Evolutionary conservation across 2,113 vertebrate species (phyloP).

Genomic region (Anolis sagrei): DNA sequence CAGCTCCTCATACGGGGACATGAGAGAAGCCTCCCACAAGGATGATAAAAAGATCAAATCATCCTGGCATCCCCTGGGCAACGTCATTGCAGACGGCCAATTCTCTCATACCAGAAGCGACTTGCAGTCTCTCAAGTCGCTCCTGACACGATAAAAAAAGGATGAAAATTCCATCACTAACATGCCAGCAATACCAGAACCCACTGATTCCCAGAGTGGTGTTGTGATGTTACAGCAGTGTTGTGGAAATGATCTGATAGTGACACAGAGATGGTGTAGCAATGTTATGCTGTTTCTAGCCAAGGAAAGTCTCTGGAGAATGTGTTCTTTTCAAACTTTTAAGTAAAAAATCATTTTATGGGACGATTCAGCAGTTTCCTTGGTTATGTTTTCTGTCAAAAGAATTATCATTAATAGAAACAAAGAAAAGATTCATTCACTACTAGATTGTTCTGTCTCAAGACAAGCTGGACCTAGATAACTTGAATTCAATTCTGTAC

Average conservation of each 20-base stretch:
- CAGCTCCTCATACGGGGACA: too few relatives aligned
- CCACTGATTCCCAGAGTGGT: not conserved
- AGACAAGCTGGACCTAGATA: not conserved
- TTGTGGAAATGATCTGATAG: not conserved
- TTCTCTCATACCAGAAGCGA: too few relatives aligned
- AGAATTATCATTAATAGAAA: not conserved
- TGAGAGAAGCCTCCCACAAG: too few relatives aligned
- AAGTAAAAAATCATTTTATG: not conserved
- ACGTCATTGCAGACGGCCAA: too few relatives aligned
- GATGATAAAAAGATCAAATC: too few relatives aligned
- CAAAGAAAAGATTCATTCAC: not conserved
- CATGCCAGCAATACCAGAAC: not conserved
- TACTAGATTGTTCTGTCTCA: not conserved
- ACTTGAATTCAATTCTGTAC: not conserved
- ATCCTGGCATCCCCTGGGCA: too few relatives aligned
- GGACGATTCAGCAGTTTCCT: too few relatives aligned
- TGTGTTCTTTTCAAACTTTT: not conserved
- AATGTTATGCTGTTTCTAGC: too few relatives aligned
- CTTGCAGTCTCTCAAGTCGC: too few relatives aligned
- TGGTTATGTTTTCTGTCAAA: too few relatives aligned
- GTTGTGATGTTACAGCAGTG: not conserved
- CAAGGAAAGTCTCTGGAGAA: too few relatives aligned
- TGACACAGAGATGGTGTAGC: not conserved
- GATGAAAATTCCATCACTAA: not conserved
- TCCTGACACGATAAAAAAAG: too few relatives aligned